Base-by-base conservation (phyloP, 2,113 vertebrate species). In the Pseudonaja textilis region DNA sequence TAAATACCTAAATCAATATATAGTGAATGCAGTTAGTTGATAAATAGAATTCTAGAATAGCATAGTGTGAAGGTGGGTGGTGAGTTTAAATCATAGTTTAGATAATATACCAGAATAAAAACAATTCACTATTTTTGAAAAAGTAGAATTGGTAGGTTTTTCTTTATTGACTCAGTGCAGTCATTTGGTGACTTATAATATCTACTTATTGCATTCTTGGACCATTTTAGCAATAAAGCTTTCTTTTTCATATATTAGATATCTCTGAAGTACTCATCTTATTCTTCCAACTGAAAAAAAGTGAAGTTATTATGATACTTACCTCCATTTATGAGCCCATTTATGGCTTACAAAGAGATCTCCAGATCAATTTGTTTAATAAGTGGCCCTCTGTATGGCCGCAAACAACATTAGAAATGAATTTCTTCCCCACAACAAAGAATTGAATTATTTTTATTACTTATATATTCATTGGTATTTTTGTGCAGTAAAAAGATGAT, bases 181-280 rank as follows among this genome's bases (percentile, higher is more conserved):
- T 92, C 94, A 91, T 96, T 95, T 92, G 89, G 93, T 96, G 95
- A 97, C 59, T 95, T 95, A 90, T 94, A 95, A 96, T 94, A 91
- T 93, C 95, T 95, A 91, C 92, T 97, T 95, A 95, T 94, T 96
- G 92, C 85, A 90, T 96, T 97, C 89, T 93, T 93, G 93, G 96
- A 96, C 94, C 89, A 93, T 7, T 95, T 93, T 89, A 94, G 88
- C 94, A 95, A 85, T 95, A 93, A 93, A 94, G 56, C 88, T 92
- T 88, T 93, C 92, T 95, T 95, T 91, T 92, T 96, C 95, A 95
- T 96, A 96, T 47, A 94, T 95, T 96, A 93, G 74, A 94, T 94
- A 90, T 91, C 95, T 95, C 93, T 94, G 88, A 96, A 95, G 56
- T 57, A 91, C 93, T 96, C 69, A 93, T 95, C 93, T 95, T 94